Evolutionary conservation across 2,113 vertebrate genomes (phyloP), one percentile per base, ranked within the genome.

Genomic region (Platanista minor): DNA sequence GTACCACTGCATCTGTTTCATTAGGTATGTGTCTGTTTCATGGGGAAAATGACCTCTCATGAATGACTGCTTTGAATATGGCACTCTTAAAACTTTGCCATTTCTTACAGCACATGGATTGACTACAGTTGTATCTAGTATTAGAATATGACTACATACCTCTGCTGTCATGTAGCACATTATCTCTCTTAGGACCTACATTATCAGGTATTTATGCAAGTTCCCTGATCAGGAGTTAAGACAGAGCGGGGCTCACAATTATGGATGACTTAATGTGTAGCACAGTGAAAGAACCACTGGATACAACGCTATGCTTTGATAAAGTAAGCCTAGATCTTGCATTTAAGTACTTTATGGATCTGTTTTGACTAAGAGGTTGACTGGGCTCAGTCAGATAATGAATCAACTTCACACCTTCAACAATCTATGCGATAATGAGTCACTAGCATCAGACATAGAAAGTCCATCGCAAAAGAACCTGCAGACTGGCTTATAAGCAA

Each of bases 401-500:
- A 99, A 99, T 98, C 99, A 99, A 97, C 99, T 99, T 93, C 99
- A 99, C 98, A 99, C 99, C 85, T 99, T 99, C 98, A 99, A 99
- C 88, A 99, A 99, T 96, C 99, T 99, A 98, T 99, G 99, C 98
- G 99, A 99, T 99, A 99, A 99, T 91, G 99, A 99, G 98, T 99
- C 99, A n/a, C 98, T 99, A 98, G 99, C 99, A 98, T 99, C 99
- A 36, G 99, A 99, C 98, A 99, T 99, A 52, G 99, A 99, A 99
- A 99, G 97, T 99, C 99, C 90, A 99, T 99, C 98, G 99, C 99
- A 39, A 99, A 99, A 98, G 99, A 99, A 86, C 99, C 99, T 31
- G 99, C 99, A 31, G 99, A 99, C 95, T 99, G 99, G 99, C 98
- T 99, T 94, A 99, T 99, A 98, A 99, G 99, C 98, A 99, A 99